Conservation (phyloP, 2,113 vertebrate genomes). For the Megaceryle torquata region DNA sequence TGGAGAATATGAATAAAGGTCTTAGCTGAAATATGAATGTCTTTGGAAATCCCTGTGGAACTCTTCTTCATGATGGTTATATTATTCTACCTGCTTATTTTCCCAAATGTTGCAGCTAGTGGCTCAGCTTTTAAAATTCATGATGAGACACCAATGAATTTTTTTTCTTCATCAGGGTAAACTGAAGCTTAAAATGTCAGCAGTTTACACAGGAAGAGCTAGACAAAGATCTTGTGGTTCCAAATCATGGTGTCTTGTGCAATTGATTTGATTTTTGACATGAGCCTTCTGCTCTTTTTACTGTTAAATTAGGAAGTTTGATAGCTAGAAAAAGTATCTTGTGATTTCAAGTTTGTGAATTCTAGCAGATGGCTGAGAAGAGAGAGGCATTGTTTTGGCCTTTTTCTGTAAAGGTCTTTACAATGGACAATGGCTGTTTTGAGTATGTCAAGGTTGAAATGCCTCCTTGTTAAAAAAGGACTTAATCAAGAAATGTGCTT, state of each 20-base stretch:
- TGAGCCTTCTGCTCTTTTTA: background rate
- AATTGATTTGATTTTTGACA: background rate
- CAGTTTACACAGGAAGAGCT: background rate
- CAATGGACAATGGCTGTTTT: background rate
- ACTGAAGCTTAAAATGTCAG: background rate
- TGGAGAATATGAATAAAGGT: background rate
- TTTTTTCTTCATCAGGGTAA: background rate
- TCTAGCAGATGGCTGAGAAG: background rate
- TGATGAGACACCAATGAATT: background rate
- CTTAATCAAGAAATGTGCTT: background rate
- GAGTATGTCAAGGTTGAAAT: background rate
- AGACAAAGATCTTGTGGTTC: background rate
- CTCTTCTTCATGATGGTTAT: background rate
- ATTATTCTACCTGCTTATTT: background rate
- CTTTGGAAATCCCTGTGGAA: background rate
- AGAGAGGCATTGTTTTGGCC: background rate
- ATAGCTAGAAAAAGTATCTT: background rate
- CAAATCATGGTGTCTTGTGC: fast-evolving
- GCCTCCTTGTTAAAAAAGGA: background rate
- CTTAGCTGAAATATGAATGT: background rate
- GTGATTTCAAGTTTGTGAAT: background rate
- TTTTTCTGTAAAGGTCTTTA: background rate
- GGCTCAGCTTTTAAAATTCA: background rate
- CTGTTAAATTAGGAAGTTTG: background rate
- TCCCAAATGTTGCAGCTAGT: background rate